These are phyloP conservation scores for Mythimna pallens DNA, from an alignment of 2,888 invertebrate species.

Conservation along the genomic window DNA sequence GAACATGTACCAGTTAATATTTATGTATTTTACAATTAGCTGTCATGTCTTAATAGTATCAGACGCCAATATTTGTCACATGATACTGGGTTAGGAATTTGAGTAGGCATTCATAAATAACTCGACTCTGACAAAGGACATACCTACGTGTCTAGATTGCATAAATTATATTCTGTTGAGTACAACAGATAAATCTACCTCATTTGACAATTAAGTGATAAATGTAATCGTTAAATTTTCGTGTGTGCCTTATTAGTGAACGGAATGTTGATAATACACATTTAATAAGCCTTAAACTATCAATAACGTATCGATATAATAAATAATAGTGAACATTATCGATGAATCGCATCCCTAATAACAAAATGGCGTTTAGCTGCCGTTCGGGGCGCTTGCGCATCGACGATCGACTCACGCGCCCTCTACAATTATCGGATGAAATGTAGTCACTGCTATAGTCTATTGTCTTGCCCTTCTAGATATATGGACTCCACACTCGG, in stretches of 20 bases:
- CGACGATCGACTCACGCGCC: slow-evolving; percentile 73
- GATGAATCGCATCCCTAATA: slow-evolving; percentile 69
- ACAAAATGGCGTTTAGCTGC: slow-evolving; percentile 84
- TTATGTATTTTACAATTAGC: slow-evolving; percentile 33
- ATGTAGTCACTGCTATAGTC: slow-evolving; percentile 78
- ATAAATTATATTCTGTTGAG: slow-evolving; percentile 55
- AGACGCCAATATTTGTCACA: slow-evolving; percentile 43
- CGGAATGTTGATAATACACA: slow-evolving; percentile 30
- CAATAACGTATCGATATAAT: slow-evolving; percentile 59
- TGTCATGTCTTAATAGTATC: slow-evolving; percentile 40
- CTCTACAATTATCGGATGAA: slow-evolving; percentile 84
- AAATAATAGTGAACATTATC: slow-evolving; percentile 62
- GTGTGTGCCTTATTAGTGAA: slow-evolving; percentile 42
- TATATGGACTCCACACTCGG: slow-evolving; percentile 67
- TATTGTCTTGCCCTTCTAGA: slow-evolving; percentile 77
- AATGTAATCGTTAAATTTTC: slow-evolving; percentile 39
- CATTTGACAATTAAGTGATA: slow-evolving; percentile 57
- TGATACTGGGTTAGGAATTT: slow-evolving; percentile 56
- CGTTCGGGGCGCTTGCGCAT: slow-evolving; percentile 77
- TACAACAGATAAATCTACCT: slow-evolving; percentile 57
- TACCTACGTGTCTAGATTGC: slow-evolving; percentile 54
- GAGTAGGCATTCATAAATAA: slow-evolving; percentile 60
- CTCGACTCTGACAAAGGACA: slow-evolving; percentile 55
- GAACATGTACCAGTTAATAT: slow-evolving; percentile 12
- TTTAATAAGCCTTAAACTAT: slow-evolving; percentile 31